Percentiles rank a stretch among this genome's conserved stretches.
Conservation (phyloP, 2,797 vertebrate species). For the Trichosurus vulpecula region DNA sequence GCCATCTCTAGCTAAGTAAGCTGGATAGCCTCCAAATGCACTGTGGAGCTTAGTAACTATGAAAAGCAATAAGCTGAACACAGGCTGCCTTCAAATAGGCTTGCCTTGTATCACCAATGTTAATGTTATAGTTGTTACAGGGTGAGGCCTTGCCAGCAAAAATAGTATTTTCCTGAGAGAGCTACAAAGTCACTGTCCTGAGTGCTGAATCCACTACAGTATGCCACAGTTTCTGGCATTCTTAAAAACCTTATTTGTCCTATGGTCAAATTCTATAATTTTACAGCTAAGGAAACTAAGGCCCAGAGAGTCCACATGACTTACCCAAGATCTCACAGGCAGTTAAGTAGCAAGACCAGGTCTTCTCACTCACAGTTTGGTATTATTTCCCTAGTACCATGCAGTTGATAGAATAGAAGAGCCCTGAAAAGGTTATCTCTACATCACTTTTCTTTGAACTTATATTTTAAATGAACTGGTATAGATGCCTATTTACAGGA, state of each 20-base stretch:
- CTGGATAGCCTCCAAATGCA: not conserved
- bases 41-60: not conserved
- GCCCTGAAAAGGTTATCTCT: not conserved
- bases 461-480: not conserved
- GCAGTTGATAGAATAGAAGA: not conserved
- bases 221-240: not conserved
- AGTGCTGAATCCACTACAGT: not conserved
- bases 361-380: not conserved
- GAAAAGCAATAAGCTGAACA: accelerated
- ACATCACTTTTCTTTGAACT: not conserved
- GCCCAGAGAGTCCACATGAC: not conserved
- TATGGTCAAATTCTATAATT: not conserved
- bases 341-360: not conserved
- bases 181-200: not conserved
- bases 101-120: accelerated
- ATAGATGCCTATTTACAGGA: not conserved
- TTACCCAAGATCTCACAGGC: not conserved
- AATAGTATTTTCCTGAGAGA: not conserved
- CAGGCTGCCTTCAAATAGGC: not conserved
- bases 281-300: not conserved
- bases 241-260: not conserved
- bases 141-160: not conserved
- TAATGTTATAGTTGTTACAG: accelerated
- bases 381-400: not conserved
- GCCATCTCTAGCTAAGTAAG: not conserved